Percentiles rank a stretch among this genome's conserved stretches.
Evolutionary conservation across 2,888 invertebrate genomes (phyloP).

Genomic region (Ophonus ardosiacus): DNA sequence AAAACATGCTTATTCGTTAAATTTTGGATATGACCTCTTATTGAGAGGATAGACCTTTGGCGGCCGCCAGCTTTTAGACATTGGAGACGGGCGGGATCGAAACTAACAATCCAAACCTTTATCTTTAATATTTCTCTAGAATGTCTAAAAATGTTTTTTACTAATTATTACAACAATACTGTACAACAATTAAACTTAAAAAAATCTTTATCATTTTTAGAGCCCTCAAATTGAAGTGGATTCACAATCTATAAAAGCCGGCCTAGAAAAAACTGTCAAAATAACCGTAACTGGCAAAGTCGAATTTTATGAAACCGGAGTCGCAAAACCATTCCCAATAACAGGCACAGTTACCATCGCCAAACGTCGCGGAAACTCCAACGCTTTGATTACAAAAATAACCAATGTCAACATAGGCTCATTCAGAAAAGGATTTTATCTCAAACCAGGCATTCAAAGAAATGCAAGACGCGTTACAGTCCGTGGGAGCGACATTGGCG

Average conservation of each 20-base stretch:
- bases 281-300: constrained; percentile 82
- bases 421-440: constrained; percentile 78
- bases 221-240: constrained; percentile 77
- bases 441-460: constrained; percentile 82
- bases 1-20: no score
- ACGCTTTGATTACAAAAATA: constrained; percentile 78
- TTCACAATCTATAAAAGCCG: constrained; percentile 72
- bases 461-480: constrained; percentile 81
- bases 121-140: no score
- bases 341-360: constrained; percentile 79
- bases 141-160: no score
- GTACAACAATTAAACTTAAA: neutral
- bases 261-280: constrained; percentile 81
- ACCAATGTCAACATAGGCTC: constrained; percentile 79
- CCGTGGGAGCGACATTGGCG: constrained; percentile 80
- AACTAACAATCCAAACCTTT: no score
- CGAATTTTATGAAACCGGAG: constrained; percentile 83
- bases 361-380: constrained; percentile 76
- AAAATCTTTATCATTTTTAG: constrained; percentile 73
- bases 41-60: no score
- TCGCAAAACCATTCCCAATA: constrained; percentile 79
- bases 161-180: no score
- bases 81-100: no score
- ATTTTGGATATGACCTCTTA: no score
- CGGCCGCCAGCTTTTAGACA: no score